Base-by-base conservation (phyloP, 2,797 vertebrate genomes). In the Fistularia tabacaria region DNA sequence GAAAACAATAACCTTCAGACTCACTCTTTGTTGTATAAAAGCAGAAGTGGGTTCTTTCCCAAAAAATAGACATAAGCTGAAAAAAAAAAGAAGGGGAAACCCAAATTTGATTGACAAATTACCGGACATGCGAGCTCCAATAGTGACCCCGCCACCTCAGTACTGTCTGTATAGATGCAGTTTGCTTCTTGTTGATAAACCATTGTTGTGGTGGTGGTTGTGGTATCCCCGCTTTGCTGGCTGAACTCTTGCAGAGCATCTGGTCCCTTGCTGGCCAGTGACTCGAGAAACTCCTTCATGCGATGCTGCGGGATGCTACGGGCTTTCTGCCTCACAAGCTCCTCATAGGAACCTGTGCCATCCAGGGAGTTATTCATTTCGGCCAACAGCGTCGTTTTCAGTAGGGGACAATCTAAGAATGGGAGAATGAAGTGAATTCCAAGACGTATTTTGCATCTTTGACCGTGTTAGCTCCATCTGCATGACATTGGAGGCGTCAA, bases 281-380 rank as follows among this genome's bases (percentile, higher is more conserved):
- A 97, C 82, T 98, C 96, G 76, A 98, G 87, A 73, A 98, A 98
- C 80, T 98, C 96, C 87, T 98, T 98, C 96, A 98, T 98, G 83
- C 94, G 94, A 89, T 98, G 95, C 73, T 98, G 96, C 3, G 96
- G 96, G 70, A 98, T 93, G 12, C 94, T 94, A 64, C 94, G 91
- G 0, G 95, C 95, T 87, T 96, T 98, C 74, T 97, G 93, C 59
- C 96, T 92, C 87, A 98, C 93, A 64, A 97, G 94, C 85, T 98
- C 96, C 91, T 98, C 96, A 84, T 95, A 98, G 64, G 95, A 95
- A 90, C 95, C 93, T 65, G 94, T 89, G 73, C 94, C 93, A 79
- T 98, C 96, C 91, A 98, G 81, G 74, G 93, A 94, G 91, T 98
- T 97, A 91, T 96, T 97, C 94, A 98, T 96, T 79, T 88, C 88